These are phyloP conservation scores for Opisthocomus hoazin DNA, from an alignment of 2,113 vertebrate genomes.

Conservation along the genomic window DNA sequence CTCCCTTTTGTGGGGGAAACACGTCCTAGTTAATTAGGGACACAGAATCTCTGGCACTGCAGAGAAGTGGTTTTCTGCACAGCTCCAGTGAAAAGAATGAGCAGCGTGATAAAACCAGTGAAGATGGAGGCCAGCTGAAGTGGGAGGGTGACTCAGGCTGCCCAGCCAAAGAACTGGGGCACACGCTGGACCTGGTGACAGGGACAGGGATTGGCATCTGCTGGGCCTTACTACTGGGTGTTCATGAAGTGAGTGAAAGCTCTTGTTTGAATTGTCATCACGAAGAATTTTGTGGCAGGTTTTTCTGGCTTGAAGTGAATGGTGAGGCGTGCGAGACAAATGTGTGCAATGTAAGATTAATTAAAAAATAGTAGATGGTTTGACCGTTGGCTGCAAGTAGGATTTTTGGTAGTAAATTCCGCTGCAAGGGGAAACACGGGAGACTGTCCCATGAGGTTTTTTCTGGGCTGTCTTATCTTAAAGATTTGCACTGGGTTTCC, in stretches of 20 bases:
- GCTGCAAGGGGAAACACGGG: background rate
- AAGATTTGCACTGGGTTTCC: background rate
- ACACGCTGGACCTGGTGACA: accelerated
- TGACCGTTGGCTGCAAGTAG: background rate
- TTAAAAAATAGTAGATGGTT: accelerated
- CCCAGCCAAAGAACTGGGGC: accelerated
- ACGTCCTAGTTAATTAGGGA: accelerated
- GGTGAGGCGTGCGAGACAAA: background rate
- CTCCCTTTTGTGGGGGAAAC: too few relatives aligned
- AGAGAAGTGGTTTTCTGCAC: background rate
- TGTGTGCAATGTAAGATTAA: background rate
- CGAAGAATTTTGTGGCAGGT: too few relatives aligned
- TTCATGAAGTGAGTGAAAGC: accelerated
- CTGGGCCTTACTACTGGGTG: background rate
- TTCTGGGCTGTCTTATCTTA: background rate
- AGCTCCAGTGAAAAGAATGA: accelerated
- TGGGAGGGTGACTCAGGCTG: background rate
- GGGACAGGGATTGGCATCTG: background rate
- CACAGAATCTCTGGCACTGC: background rate
- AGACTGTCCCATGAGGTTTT: background rate
- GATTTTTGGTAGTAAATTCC: background rate
- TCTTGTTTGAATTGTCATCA: accelerated
- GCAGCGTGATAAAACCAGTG: background rate
- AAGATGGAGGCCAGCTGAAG: background rate
- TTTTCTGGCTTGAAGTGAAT: background rate